Evolutionary conservation across 2,113 vertebrate species (phyloP).

Genomic region (Rhodinocichla rosea): DNA sequence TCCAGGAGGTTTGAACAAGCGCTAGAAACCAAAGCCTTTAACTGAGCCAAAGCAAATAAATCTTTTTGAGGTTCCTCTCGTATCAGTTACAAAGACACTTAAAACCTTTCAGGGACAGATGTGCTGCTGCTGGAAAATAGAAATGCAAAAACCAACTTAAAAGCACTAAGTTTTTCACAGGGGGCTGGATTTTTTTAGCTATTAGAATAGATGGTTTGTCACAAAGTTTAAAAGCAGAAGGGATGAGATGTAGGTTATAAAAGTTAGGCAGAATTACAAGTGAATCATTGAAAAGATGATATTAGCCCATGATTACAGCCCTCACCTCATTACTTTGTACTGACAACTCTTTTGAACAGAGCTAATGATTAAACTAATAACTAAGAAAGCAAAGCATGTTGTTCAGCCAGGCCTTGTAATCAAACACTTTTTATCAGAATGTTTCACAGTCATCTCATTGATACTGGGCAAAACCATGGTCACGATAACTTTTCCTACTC

Average conservation of each 20-base stretch:
- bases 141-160: background rate
- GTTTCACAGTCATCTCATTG: background rate
- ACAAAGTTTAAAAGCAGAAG: background rate
- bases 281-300: background rate
- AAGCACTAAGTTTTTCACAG: background rate
- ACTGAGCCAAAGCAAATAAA: slow-evolving; percentile 44
- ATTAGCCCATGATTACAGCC: background rate
- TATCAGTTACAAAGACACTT: slow-evolving; percentile 30
- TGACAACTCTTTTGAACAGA: background rate
- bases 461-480: background rate
- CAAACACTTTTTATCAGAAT: background rate
- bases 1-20: background rate
- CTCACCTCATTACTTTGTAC: background rate
- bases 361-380: background rate
- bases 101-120: slow-evolving; percentile 30
- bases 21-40: slow-evolving; percentile 11
- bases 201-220: background rate
- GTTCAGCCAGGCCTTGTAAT: background rate
- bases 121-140: slow-evolving; percentile 1
- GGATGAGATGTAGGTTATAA: background rate
- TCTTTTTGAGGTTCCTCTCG: background rate
- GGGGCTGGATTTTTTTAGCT: background rate
- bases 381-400: background rate
- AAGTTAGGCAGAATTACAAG: slow-evolving; percentile 2
- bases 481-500: slow-evolving; percentile 38